These are phyloP conservation scores for Sphaerophoria rueppellii DNA, from an alignment of 2,888 invertebrate genomes.

Conservation along the genomic window DNA sequence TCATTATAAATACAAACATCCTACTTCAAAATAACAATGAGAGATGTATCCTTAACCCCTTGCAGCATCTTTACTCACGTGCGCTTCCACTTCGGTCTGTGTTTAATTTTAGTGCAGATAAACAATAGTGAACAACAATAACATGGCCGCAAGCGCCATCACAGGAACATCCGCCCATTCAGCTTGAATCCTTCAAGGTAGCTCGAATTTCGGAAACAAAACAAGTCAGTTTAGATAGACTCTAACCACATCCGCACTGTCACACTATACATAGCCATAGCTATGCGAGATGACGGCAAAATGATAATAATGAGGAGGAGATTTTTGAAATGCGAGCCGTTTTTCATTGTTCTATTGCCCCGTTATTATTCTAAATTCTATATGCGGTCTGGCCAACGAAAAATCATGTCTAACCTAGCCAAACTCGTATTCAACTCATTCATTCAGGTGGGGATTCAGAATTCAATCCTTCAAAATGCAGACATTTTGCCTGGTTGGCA, in stretches of 20 bases:
- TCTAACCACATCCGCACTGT: constrained; percentile 1
- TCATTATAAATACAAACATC: constrained; percentile 25
- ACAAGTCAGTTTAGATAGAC: not conserved
- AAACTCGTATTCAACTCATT: constrained; percentile 52
- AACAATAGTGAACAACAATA: constrained; percentile 58
- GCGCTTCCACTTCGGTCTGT: constrained; percentile 27
- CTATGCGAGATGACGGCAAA: constrained; percentile 30
- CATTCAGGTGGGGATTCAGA: constrained; percentile 61
- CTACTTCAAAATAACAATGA: not conserved
- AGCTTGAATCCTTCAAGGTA: constrained; percentile 52
- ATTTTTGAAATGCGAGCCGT: constrained; percentile 64
- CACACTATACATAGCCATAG: too few species aligned
- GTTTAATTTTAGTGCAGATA: constrained; percentile 52
- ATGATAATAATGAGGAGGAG: constrained; percentile 61
- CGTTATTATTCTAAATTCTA: constrained; percentile 47
- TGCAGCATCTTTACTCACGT: constrained; percentile 11
- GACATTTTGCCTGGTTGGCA: constrained; percentile 32
- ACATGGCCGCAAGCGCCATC: constrained; percentile 51
- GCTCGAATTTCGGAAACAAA: not conserved
- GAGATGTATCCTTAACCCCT: constrained; percentile 57
- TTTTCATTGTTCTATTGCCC: constrained; percentile 61
- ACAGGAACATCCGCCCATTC: constrained; percentile 12
- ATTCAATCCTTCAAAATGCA: constrained; percentile 60
- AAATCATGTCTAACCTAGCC: not conserved
- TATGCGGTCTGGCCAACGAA: constrained; percentile 27